Evolutionary conservation across 2,113 vertebrate species (phyloP).

Genomic region (Anhinga anhinga): DNA sequence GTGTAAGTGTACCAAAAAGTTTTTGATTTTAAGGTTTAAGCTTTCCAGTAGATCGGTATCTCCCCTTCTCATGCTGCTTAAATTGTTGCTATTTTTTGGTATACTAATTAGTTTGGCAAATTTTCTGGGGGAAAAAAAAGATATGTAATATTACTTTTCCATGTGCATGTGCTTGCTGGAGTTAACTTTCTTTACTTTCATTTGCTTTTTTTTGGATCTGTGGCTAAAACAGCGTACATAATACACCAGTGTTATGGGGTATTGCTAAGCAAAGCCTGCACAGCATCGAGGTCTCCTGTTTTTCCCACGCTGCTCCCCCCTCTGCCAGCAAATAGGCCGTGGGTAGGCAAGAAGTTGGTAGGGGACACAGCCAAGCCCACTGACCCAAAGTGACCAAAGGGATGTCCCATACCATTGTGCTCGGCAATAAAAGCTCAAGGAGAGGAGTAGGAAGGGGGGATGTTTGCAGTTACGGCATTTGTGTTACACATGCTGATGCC

Average conservation of each 20-base stretch:
- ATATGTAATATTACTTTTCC: background rate
- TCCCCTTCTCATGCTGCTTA: background rate
- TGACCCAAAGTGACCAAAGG: background rate
- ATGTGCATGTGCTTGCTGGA: background rate
- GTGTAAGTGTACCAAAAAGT: rapidly evolving
- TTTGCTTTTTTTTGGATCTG: background rate
- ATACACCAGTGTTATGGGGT: background rate
- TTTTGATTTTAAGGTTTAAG: background rate
- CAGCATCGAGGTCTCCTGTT: background rate
- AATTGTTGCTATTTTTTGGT: background rate
- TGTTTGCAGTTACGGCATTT: background rate
- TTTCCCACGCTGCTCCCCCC: background rate
- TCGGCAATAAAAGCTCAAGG: background rate
- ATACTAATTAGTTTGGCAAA: background rate
- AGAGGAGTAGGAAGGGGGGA: background rate
- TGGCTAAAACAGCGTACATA: background rate
- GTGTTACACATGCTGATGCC: background rate
- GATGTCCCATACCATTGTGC: rapidly evolving
- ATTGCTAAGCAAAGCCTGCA: background rate
- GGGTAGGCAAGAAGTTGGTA: background rate
- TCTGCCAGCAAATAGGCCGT: background rate
- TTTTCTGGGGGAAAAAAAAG: rapidly evolving
- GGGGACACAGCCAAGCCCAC: background rate
- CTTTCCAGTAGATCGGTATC: background rate
- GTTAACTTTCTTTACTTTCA: background rate